A percentile compares a stretch with the other conserved stretches of the same genome.
Evolutionary conservation across 92 coral and sea anemone genomes (phyloP).

Genomic region (Virgularia gustaviana): DNA sequence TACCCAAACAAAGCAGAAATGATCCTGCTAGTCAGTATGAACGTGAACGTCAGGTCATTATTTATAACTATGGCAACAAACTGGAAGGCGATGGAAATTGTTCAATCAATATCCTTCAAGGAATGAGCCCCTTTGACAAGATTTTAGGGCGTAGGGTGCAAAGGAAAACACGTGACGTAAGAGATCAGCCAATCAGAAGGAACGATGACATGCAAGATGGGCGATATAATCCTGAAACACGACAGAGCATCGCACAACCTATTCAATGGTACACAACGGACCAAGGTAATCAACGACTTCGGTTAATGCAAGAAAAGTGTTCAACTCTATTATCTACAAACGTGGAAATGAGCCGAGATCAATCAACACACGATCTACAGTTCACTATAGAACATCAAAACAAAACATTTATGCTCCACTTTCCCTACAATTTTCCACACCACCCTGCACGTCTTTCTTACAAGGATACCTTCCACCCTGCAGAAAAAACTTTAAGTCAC

Average conservation of each 20-base stretch:
- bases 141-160: background rate
- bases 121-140: constrained; percentile 12
- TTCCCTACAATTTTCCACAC: constrained; percentile 17
- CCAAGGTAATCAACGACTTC: constrained; percentile 5
- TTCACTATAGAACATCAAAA: constrained; percentile 2
- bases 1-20: background rate
- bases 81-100: constrained; percentile 10
- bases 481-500: background rate
- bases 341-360: constrained; percentile 23
- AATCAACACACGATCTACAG: constrained; percentile 1
- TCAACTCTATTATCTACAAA: background rate
- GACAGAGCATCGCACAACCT: background rate
- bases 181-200: background rate
- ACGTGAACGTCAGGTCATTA: background rate
- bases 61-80: constrained; percentile 12
- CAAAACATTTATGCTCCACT: background rate
- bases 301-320: background rate
- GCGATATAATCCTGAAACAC: background rate
- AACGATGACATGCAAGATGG: too few species aligned
- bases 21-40: too few species aligned
- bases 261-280: constrained; percentile 22
- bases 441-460: background rate
- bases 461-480: background rate
- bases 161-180: background rate
- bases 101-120: constrained; percentile 5